Percentiles rank a stretch among this genome's conserved stretches.
These are phyloP conservation scores for Melangyna quadrimaculata DNA, from an alignment of 2,888 invertebrate species.

Conservation along the genomic window DNA sequence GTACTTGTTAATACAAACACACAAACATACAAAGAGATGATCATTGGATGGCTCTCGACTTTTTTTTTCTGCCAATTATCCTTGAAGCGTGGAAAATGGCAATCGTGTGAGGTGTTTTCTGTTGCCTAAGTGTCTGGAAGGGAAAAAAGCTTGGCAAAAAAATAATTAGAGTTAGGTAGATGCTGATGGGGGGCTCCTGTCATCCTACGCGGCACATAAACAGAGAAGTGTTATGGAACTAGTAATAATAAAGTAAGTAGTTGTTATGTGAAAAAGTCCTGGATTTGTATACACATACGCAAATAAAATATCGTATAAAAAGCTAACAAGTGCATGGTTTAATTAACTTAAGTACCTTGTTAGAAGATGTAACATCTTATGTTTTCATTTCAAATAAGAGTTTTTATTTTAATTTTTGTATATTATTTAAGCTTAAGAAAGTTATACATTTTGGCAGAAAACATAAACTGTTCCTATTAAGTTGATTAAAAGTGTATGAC, in stretches of 20 bases:
- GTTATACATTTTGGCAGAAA: too few species aligned
- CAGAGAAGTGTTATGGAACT: not conserved
- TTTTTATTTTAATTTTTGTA: too few species aligned
- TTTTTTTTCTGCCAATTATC: constrained; percentile 64
- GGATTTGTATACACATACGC: not conserved
- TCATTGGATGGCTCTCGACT: constrained; percentile 52
- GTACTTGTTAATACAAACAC: not conserved
- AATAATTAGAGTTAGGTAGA: constrained; percentile 17
- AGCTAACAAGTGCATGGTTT: not conserved
- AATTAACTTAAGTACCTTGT: not conserved
- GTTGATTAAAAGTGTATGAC: too few species aligned
- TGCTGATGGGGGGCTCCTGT: not conserved
- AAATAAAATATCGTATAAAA: not conserved
- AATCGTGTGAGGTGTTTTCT: constrained; percentile 50
- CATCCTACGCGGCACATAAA: not conserved
- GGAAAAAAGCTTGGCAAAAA: constrained; percentile 10
- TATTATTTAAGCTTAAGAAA: too few species aligned
- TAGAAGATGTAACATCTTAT: not conserved
- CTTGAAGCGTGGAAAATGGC: constrained; percentile 60
- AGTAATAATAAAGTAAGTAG: not conserved
- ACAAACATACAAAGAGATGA: constrained; percentile 7
- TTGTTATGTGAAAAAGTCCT: not conserved
- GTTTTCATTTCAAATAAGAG: too few species aligned
- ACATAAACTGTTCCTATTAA: too few species aligned
- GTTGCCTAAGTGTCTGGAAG: constrained; percentile 67